Conservation (phyloP, 2,888 invertebrate genomes). For the Cosmorhoe ocellata region DNA sequence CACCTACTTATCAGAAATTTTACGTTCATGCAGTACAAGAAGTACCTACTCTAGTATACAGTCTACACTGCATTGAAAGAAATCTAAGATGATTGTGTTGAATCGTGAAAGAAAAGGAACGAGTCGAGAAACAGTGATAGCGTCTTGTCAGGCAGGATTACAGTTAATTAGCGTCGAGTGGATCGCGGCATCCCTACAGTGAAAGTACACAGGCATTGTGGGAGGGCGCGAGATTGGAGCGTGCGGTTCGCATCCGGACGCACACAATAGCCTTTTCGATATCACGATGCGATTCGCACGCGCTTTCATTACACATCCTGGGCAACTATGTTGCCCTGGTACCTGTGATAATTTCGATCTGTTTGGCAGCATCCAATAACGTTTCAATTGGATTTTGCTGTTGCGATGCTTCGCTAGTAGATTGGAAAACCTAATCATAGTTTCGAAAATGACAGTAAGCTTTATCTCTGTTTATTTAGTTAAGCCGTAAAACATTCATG, state of each 20-base stretch:
- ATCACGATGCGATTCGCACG: slow-evolving; percentile 61
- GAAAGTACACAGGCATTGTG: slow-evolving; percentile 45
- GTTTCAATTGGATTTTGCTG: slow-evolving; percentile 21
- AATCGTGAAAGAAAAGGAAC: not conserved
- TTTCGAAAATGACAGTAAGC: not conserved
- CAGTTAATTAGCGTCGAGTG: slow-evolving; percentile 29
- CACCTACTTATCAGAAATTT: too few relatives aligned
- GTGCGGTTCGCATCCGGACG: slow-evolving; percentile 67
- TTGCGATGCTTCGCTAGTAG: slow-evolving; percentile 12
- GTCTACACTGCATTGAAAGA: too few relatives aligned
- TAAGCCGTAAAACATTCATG: too few relatives aligned
- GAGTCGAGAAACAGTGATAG: not conserved
- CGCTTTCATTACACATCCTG: slow-evolving; percentile 48
- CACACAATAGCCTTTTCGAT: slow-evolving; percentile 62
- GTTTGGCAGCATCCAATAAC: slow-evolving; percentile 35
- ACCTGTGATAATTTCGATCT: slow-evolving; percentile 36
- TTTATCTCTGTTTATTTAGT: too few relatives aligned
- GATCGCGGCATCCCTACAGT: slow-evolving; percentile 42
- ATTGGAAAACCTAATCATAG: slow-evolving; percentile 17
- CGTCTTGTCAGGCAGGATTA: slow-evolving; percentile 15
- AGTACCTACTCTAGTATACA: too few relatives aligned
- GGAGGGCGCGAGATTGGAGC: slow-evolving; percentile 60
- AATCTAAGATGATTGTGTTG: too few relatives aligned
- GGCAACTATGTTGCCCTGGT: slow-evolving; percentile 31
- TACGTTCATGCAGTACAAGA: too few relatives aligned